These are phyloP conservation scores for Drosophila setosimentum DNA, from an alignment of 2,888 invertebrate genomes.

Conservation along the genomic window DNA sequence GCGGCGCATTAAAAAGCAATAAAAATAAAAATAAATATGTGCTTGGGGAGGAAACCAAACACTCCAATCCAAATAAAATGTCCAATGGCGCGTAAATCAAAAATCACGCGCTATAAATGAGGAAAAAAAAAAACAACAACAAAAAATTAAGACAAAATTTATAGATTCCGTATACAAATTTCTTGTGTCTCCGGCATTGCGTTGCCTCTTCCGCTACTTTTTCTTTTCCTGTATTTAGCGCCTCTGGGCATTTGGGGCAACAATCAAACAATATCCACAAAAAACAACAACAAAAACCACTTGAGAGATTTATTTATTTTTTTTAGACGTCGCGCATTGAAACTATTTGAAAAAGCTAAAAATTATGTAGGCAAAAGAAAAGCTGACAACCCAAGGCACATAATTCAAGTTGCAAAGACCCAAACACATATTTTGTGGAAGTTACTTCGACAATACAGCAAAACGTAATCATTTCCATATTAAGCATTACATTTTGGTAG, in stretches of 20 bases:
- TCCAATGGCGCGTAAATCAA: slow-evolving; percentile 80
- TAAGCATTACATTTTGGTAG: slow-evolving; percentile 6
- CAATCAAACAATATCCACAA: slow-evolving; percentile 33
- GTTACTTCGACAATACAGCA: background rate
- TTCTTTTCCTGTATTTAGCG: slow-evolving; percentile 72
- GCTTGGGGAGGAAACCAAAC: slow-evolving; percentile 59
- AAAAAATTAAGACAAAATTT: slow-evolving; percentile 73
- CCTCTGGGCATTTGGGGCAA: slow-evolving; percentile 54
- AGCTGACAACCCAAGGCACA: slow-evolving; percentile 11
- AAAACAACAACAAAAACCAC: slow-evolving; percentile 44
- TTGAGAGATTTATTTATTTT: slow-evolving; percentile 59
- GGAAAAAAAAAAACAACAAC: slow-evolving; percentile 18
- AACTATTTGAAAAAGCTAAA: slow-evolving; percentile 18
- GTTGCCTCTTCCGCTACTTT: slow-evolving; percentile 59
- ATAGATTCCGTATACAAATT: slow-evolving; percentile 56
- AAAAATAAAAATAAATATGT: slow-evolving; percentile 79
- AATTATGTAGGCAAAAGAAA: slow-evolving; percentile 11
- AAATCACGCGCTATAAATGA: slow-evolving; percentile 64
- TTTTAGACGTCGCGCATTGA: slow-evolving; percentile 25
- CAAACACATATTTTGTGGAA: slow-evolving; percentile 21
- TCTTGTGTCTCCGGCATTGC: slow-evolving; percentile 29
- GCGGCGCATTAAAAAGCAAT: slow-evolving; percentile 82
- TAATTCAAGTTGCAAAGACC: slow-evolving; percentile 15
- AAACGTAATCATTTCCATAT: slow-evolving; percentile 28
- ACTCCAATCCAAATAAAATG: slow-evolving; percentile 69